A percentile compares a stretch with the other conserved stretches of the same genome.
Evolutionary conservation across 2,797 vertebrate species (phyloP).

Genomic region (Anniella stebbinsi): DNA sequence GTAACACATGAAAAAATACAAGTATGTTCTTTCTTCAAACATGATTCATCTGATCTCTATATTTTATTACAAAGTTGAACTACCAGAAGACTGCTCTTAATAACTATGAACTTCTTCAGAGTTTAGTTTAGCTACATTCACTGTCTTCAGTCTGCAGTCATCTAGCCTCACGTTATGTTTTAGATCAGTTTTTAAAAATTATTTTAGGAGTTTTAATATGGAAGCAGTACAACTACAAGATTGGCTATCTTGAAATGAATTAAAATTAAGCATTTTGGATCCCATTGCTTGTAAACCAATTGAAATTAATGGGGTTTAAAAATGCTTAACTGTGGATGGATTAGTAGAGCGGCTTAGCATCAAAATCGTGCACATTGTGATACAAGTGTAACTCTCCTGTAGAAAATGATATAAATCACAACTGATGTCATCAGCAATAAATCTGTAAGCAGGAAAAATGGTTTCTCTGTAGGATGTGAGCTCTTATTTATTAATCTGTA

Average conservation of each 20-base stretch:
- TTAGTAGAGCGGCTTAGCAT: too few species aligned
- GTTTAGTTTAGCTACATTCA: not conserved
- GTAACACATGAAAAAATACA: constrained; percentile 67
- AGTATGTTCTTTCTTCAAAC: constrained; percentile 41
- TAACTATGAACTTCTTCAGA: not conserved
- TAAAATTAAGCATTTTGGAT: not conserved
- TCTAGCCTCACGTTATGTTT: not conserved
- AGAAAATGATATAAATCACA: not conserved
- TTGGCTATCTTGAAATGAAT: not conserved
- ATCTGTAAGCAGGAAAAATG: not conserved
- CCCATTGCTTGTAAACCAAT: not conserved
- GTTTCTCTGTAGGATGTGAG: too few species aligned
- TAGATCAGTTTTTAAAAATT: not conserved
- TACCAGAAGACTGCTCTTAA: constrained; percentile 46
- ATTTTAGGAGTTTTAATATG: not conserved
- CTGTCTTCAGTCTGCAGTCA: constrained; percentile 8
- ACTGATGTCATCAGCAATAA: not conserved
- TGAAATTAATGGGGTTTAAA: not conserved
- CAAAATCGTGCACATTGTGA: too few species aligned
- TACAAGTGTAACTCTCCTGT: not conserved
- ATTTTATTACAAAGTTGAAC: constrained; percentile 30
- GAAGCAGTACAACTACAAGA: not conserved
- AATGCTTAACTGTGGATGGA: not conserved
- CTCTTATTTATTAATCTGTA: not conserved
- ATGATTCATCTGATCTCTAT: constrained; percentile 41